Conservation (phyloP, 1,140 invertebrate genomes). For the Drosophila takahashii region DNA sequence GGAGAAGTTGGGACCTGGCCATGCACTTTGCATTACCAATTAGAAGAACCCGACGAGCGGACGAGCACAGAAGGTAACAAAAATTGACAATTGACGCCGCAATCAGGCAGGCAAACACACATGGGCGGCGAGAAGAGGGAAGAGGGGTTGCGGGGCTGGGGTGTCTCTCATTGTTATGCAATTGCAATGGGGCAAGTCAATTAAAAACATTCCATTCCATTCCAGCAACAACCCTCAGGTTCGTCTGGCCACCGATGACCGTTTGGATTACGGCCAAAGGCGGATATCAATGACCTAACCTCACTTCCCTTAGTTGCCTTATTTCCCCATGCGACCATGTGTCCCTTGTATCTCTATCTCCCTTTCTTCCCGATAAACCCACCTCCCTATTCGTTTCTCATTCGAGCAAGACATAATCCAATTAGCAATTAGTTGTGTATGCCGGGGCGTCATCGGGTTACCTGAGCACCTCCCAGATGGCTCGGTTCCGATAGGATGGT, state of each 20-base stretch:
- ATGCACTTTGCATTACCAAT: slow-evolving; percentile 80
- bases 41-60: slow-evolving; percentile 41
- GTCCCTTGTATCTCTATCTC: slow-evolving; percentile 1
- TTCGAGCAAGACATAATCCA: slow-evolving; percentile 75
- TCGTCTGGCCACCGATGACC: slow-evolving; percentile 37
- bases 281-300: slow-evolving; percentile 78
- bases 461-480: slow-evolving; percentile 58
- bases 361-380: slow-evolving; percentile 15
- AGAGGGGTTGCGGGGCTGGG: slow-evolving; percentile 6
- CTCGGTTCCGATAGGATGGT: slow-evolving; percentile 33
- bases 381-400: slow-evolving; percentile 9
- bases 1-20: slow-evolving; percentile 35
- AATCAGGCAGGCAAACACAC: slow-evolving; percentile 47
- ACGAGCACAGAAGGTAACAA: slow-evolving; percentile 46
- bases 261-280: slow-evolving; percentile 71
- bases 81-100: slow-evolving; percentile 74
- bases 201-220: slow-evolving; percentile 63
- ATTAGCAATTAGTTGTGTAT: slow-evolving; percentile 82
- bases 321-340: not conserved
- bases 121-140: slow-evolving; percentile 13
- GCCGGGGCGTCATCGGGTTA: slow-evolving; percentile 68
- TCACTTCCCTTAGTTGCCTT: slow-evolving; percentile 15
- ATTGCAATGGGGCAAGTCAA: slow-evolving; percentile 72
- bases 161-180: slow-evolving; percentile 72
- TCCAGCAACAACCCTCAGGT: slow-evolving; percentile 32